Evolutionary conservation across 1,140 invertebrate species (phyloP), one percentile per base, ranked within the genome.

Genomic region (Akabosia matsudoensis): DNA sequence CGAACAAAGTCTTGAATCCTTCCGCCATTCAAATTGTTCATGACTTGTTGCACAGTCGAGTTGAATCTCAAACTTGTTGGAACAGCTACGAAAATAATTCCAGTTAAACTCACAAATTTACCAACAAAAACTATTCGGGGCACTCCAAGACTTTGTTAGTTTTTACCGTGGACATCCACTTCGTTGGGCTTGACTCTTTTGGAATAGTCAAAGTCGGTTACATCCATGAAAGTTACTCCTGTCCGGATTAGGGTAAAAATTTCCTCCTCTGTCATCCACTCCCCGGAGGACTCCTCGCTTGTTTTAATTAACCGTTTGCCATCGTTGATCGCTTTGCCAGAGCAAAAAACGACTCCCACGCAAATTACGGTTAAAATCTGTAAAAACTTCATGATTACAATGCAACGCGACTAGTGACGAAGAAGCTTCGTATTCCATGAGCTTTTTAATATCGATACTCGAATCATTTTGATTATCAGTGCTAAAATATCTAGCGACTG

Each of bases 261-360:
- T 67, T 67, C 24, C 10, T 28, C 22, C 22, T 67, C 61, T 13
- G 7, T 22, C 61, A 67, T 28, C 61, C 61, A 67, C 31, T 67
- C 26, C 28, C 61, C 61, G n/a, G 61, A 30, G 4, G 28, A 7
- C 1, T 67, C 61, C 31, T 67, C 61, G 22, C 61, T 67, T 24
- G 61, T 67, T n/a, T 67, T 67, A n/a, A 67, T 67, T 30, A 67
- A n/a, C 61, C 61, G 3, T n/a, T 67, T 67, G 28, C 30, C 61
- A 13, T 28, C 3, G 13, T 67, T 4, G 10, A 67, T n/a, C 4
- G 61, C 24, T 30, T 31, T 67, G 30, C 61, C 31, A n/a, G 61
- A 67, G 26, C 28, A 24, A 67, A 67, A 22, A 22, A 56, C 3
- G 4, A 56, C 54, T 56, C 54, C 54, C 4, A 56, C 54, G 4